Evolutionary conservation across 2,888 invertebrate species (phyloP), one percentile per base, ranked within the genome.

Genomic region (Polyommatus icarus): DNA sequence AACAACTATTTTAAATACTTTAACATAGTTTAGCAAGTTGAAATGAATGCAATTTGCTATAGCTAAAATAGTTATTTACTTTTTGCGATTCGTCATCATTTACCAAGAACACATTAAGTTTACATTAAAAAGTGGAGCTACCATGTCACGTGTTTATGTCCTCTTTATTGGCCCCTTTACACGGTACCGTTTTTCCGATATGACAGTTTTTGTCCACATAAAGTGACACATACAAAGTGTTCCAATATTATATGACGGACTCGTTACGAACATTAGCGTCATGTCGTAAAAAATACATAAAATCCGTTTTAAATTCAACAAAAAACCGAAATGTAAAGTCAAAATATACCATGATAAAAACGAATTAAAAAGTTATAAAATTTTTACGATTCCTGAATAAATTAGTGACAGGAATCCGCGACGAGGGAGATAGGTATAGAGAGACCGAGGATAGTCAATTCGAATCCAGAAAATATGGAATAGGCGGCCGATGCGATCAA

Each of bases 391-490:
- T 75, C 29, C 24, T 29, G 75, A 75, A 54, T 54, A 29, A 54
- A 75, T 75, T 75, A 75, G 50, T 50, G 50, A 20, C 75, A 50
- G 46, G 46, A 73, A 75, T 50, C 54, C 75, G 75, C 75, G 54
- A 75, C 77, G 79, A 78, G 78, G 77, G 6, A 67, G 61, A 50
- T 78, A 77, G 73, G 59, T 57, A 72, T 71, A 79, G 71, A 36
- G 79, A 78, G 78, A 78, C 3, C 57, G 67, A 54, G 10, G 72
- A 77, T 67, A 76, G 78, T 86, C 87, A 85, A 87, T 86, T 84
- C 84, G 80, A 80, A 83, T 83, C 81, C 82, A 84, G 85, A 84
- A 87, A 86, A 86, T 85, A 85, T 85, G 84, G 86, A 85, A 86
- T 86, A 84, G 82, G 87, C 79, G 81, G 78, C 79, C 80, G 80